phyloP scores from a whole-genome alignment of 2,797 vertebrate species.

The Fratercula arctica region DNA sequence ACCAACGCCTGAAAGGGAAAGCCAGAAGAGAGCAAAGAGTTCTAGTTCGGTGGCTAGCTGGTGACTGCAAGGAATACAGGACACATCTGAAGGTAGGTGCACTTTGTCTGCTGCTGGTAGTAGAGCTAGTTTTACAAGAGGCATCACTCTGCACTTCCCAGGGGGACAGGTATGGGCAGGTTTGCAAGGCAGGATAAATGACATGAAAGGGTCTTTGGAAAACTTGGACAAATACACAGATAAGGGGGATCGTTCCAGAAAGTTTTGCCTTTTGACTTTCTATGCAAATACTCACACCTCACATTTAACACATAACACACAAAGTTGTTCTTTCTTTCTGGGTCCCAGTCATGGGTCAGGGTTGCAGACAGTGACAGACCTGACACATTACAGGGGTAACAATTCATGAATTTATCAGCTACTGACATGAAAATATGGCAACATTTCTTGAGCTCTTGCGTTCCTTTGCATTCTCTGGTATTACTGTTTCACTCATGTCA shows the following conservation, averaged over 20 bases:
- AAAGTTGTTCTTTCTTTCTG: background rate
- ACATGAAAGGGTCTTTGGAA: background rate
- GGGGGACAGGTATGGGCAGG: background rate
- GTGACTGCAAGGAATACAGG: background rate
- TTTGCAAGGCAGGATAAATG: background rate
- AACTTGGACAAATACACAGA: background rate
- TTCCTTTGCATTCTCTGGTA: background rate
- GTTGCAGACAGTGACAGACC: background rate
- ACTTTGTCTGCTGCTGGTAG: background rate
- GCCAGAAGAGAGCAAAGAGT: background rate
- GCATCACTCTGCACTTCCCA: background rate
- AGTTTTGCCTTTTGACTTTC: background rate
- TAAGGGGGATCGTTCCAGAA: background rate
- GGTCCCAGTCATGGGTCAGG: background rate
- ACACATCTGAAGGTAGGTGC: background rate
- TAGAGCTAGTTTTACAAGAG: background rate
- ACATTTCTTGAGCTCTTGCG: background rate
- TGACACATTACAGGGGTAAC: background rate
- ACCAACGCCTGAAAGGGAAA: background rate
- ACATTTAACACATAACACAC: background rate
- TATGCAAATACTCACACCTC: background rate
- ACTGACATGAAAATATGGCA: background rate
- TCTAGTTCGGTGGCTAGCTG: background rate
- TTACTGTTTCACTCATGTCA: background rate
- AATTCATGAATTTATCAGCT: background rate